Base-by-base conservation (phyloP, 1,140 invertebrate species). In the Pachypeltis micranthus region DNA sequence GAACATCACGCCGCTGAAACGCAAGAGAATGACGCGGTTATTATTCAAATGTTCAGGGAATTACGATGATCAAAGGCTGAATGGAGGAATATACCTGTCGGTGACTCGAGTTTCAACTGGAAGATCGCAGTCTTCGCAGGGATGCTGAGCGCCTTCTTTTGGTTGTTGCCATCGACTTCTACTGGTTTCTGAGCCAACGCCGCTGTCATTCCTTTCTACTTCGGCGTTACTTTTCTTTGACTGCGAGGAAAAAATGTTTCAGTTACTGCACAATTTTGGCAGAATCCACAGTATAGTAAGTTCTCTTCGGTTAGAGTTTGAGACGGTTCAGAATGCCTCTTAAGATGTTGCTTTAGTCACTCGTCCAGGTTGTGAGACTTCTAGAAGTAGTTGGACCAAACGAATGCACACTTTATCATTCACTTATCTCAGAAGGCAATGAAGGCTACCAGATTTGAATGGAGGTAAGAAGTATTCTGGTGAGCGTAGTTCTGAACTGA, bases 121-220 rank as follows among this genome's bases (percentile, higher is more conserved):
- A 59, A 83, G 78, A 68, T 89, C 86, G 70, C 87, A 90, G 69
- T 90, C 88, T 75, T 88, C 86, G 72, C 87, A 89, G 7, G 54
- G 39, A 68, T 83, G 81, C 68, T 80, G 78, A 7, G 74, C 80
- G 65, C 70, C 76, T 63, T 74, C 76, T 70, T 62, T 69, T 23
- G 72, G 71, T 31, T 77, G 76, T 70, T 85, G 82, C 71, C 85
- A 83, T 72, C 82, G 79, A 70, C 85, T 87, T 68, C 88, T 79
- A 72, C 88, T 91, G 1, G 91, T 93, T 74, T 95, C 92, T 1
- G 90, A 92, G 31, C 92, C 92, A 0, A 95, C 91, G 1, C 92
- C 92, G 14, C 91, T 93, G 74, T 96, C 92, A 68, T 92, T 93
- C 64, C 92, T 79, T 76, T 95, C 91, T 59, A 94, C 86, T 63